Evolutionary conservation across 2,113 vertebrate species (phyloP).

Genomic region (Apodemus sylvaticus): DNA sequence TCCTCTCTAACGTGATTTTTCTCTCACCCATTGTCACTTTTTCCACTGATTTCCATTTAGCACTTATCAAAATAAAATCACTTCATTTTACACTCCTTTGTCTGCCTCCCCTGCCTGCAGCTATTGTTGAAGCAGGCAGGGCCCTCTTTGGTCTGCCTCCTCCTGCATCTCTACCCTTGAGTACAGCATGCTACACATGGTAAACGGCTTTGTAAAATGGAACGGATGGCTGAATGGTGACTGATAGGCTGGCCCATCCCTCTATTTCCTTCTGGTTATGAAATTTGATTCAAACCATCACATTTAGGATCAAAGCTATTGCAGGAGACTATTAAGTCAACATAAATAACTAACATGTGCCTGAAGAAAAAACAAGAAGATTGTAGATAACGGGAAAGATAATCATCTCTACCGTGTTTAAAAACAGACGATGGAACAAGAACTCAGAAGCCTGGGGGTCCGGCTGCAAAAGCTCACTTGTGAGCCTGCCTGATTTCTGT

Average conservation of each 20-base stretch:
- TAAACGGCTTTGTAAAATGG: background rate
- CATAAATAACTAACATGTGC: background rate
- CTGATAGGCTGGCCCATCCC: background rate
- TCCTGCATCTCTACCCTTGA: background rate
- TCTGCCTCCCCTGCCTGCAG: background rate
- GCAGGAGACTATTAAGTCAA: background rate
- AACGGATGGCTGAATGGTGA: background rate
- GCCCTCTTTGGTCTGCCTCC: background rate
- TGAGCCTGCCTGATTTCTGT: rapidly evolving
- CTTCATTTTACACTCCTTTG: background rate
- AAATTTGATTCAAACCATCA: constrained; percentile 3
- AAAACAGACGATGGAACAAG: background rate
- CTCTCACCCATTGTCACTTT: background rate
- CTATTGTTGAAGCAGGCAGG: background rate
- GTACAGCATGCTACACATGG: rapidly evolving
- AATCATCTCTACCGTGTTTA: background rate
- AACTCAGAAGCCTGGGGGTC: background rate
- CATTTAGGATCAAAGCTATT: constrained; percentile 23
- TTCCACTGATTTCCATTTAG: background rate
- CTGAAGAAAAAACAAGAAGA: background rate
- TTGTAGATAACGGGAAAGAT: background rate
- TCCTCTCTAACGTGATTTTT: background rate
- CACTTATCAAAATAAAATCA: background rate
- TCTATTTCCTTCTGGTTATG: background rate
- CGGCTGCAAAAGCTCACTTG: background rate